A percentile compares a stretch with the other conserved stretches of the same genome.
These are phyloP conservation scores for Triplophysa yarkandensis DNA, from an alignment of 2,797 vertebrate species.

Conservation along the genomic window DNA sequence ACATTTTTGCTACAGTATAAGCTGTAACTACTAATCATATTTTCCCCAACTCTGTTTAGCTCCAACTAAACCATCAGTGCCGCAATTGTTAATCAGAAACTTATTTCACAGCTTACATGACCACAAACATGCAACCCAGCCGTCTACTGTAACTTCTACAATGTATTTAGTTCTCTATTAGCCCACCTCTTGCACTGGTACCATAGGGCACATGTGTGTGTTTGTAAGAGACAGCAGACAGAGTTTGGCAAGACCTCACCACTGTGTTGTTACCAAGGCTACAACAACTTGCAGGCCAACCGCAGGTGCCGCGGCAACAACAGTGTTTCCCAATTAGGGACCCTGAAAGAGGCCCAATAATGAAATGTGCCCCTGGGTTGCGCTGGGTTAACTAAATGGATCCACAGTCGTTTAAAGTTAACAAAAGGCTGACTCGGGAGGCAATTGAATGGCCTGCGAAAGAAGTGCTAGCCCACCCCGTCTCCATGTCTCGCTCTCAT, in stretches of 20 bases:
- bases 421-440: slow-evolving; percentile 62
- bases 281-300: slow-evolving; percentile 69
- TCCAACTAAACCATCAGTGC: not conserved
- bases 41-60: not conserved
- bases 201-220: not conserved
- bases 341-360: slow-evolving; percentile 71
- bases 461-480: slow-evolving; percentile 49
- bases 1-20: not conserved
- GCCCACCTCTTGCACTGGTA: not conserved
- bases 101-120: not conserved
- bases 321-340: slow-evolving; percentile 76
- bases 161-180: not conserved
- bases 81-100: not conserved
- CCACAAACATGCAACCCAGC: not conserved
- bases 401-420: slow-evolving; percentile 67
- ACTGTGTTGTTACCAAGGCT: slow-evolving; percentile 76
- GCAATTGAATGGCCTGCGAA: slow-evolving; percentile 50
- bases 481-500: slow-evolving; percentile 37
- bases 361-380: slow-evolving; percentile 69
- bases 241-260: slow-evolving; percentile 57
- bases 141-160: not conserved
- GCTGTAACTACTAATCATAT: too few species aligned
- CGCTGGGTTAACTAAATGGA: slow-evolving; percentile 73
- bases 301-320: slow-evolving; percentile 74
- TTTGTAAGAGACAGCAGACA: slow-evolving; percentile 37